Evolutionary conservation across 2,888 invertebrate genomes (phyloP), one percentile per base, ranked within the genome.

Genomic region (Villa cingulata): DNA sequence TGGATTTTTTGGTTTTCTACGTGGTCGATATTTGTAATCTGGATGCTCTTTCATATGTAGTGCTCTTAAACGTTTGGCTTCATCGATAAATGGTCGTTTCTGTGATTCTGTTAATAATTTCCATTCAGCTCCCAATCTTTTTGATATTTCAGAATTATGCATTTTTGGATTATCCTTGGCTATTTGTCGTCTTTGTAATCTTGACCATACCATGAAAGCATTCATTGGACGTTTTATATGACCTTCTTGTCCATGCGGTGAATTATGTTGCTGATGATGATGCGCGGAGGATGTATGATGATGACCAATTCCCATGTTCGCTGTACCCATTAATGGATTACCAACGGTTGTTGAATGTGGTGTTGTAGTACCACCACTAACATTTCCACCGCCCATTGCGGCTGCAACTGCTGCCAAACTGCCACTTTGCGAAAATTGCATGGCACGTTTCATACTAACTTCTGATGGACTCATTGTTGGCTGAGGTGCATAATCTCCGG

Each of bases 181-280:
- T 61, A 95, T 94, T 70, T 91, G 89, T 46, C 90, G 77, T 16
- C 94, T 74, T 67, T 94, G 91, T 37, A 90, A 83, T 38, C 92
- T 73, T 6, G 92, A 91, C 94, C 94, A 94, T 14, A 70, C 94
- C 92, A 95, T 95, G 71, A 95, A 95, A 0, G 95, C 94, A 72
- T 95, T 95, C 95, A 96, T 95, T 3, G 95, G 95, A 18, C 95
- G 74, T 69, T 95, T 96, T 62, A 96, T 91, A 70, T 92, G 90
- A 12, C 80, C 81, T 58, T 85, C 84, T 52, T 68, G 68, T 1
- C 67, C 67, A 0, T 68, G 68, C 1, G 68, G 66, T 14, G 65
- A 64, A 41, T 62, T 57, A 57, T 65, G 57, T 37, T 61, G 55
- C 37, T 55, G 50, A 27, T 40, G 48, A 36, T 44, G 66, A n/a